phyloP scores from a whole-genome alignment of 2,888 invertebrate species.

The Nipponacmea schrenckii region DNA sequence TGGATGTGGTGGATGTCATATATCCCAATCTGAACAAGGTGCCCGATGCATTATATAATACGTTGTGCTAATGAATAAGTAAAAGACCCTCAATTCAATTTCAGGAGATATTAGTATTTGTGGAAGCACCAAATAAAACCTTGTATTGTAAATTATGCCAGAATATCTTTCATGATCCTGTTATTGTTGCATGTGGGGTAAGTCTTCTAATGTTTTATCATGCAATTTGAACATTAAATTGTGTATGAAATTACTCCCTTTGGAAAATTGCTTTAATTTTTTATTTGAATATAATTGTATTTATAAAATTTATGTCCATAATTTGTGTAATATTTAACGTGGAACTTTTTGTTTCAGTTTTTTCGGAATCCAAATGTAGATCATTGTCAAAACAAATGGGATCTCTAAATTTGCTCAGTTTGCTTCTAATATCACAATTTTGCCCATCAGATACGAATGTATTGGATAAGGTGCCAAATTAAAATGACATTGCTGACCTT shows the following conservation, averaged over 20 bases:
- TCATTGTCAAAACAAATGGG: too few species aligned
- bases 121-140: conserved; percentile 62
- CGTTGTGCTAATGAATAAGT: too few species aligned
- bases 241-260: too few species aligned
- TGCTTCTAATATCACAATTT: too few species aligned
- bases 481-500: not conserved
- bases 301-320: not conserved
- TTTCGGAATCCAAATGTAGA: too few species aligned
- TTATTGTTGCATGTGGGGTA: conserved; percentile 66
- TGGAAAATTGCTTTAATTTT: too few species aligned
- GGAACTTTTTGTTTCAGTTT: too few species aligned
- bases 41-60: too few species aligned
- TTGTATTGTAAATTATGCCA: conserved; percentile 63
- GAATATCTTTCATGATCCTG: conserved; percentile 64
- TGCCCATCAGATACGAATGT: too few species aligned
- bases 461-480: not conserved
- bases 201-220: conserved; percentile 33
- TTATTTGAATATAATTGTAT: too few species aligned
- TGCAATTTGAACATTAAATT: too few species aligned
- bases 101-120: conserved; percentile 60
- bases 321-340: not conserved
- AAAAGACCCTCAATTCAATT: conserved; percentile 22
- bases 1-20: conserved; percentile 13
- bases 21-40: not conserved
- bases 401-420: too few species aligned